Evolutionary conservation across 2,113 vertebrate genomes (phyloP), one percentile per base, ranked within the genome.

Genomic region (Dicentrarchus labrax): DNA sequence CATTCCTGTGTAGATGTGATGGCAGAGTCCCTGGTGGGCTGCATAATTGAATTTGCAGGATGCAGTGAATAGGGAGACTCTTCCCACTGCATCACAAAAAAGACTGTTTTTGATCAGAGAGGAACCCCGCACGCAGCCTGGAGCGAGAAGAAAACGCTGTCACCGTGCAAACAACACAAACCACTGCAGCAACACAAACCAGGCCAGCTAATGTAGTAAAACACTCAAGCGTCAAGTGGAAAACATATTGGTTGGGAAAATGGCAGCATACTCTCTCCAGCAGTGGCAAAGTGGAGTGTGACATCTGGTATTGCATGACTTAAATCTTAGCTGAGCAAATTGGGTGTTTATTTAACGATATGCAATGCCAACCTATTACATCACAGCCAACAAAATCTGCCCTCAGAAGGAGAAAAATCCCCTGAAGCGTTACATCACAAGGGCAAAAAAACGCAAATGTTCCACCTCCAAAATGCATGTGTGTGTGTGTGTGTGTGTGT

Each of bases 11-110:
- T 15, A 2, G 57, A 80, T 73, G 77, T n/a, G 45, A 69, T 9
- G 30, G 47, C 4, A 1, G 62, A 9, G 57, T 88, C 79, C 83
- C 81, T 38, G 64, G 60, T 78, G 78, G 62, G 22, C 11, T 61
- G 72, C 39, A 41, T 82, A 43, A 85, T 78, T 86, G 15, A 16
- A 86, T 89, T 83, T 71, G 48, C 39, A 67, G 67, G 78, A 76
- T 54, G 75, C 24, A 45, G 64, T 45, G 72, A 86, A 73, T 36
- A 8, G 51, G n/a, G 70, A 57, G 59, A 74, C 80, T 84, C 48
- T 77, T 82, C 78, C 71, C 51, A 51, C 51, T 22, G 54, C 61
- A 43, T 83, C 48, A 45, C 38, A 24, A 30, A 68, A 56, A 68
- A 22, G 30, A 47, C 2, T 51, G 77, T 54, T 82, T 85, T 62